Evolutionary conservation across 1,140 invertebrate species (phyloP).

Genomic region (Zaprionus gabonicus): DNA sequence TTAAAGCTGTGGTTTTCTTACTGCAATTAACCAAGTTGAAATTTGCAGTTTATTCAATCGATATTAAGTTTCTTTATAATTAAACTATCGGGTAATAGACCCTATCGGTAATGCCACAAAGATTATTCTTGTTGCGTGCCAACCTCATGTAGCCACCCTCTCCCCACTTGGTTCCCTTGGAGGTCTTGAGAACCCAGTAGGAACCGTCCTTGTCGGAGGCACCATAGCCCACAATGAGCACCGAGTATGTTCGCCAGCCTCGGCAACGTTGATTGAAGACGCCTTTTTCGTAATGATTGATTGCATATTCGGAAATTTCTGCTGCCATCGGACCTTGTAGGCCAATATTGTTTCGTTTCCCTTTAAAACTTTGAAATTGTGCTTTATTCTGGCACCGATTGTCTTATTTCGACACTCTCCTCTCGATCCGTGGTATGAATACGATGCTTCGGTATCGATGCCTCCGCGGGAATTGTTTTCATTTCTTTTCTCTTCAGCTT

Average conservation of each 20-base stretch:
- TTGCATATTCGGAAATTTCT: not conserved
- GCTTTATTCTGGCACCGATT: slow-evolving; percentile 4
- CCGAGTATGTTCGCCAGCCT: not conserved
- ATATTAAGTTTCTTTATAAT: not conserved
- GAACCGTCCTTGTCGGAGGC: not conserved
- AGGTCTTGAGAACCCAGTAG: slow-evolving; percentile 33
- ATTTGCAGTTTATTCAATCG: not conserved
- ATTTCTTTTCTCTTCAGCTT: too few relatives aligned
- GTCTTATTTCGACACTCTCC: not conserved
- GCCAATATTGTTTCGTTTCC: slow-evolving; percentile 14
- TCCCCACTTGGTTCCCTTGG: slow-evolving; percentile 9
- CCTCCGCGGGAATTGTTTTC: too few relatives aligned
- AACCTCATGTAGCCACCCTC: slow-evolving; percentile 29
- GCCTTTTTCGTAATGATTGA: slow-evolving; percentile 7
- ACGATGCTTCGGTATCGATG: slow-evolving; percentile 28
- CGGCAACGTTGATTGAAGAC: not conserved
- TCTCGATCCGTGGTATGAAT: slow-evolving; percentile 16
- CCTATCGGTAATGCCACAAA: slow-evolving; percentile 23
- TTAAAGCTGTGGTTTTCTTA: not conserved
- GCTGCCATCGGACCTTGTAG: slow-evolving; percentile 20
- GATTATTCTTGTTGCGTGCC: slow-evolving; percentile 21
- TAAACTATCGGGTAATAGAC: not conserved
- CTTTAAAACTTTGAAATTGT: not conserved
- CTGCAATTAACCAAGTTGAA: not conserved
- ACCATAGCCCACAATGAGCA: slow-evolving; percentile 36